Conservation (phyloP, 1,140 invertebrate genomes). For the Drosophila erecta region DNA sequence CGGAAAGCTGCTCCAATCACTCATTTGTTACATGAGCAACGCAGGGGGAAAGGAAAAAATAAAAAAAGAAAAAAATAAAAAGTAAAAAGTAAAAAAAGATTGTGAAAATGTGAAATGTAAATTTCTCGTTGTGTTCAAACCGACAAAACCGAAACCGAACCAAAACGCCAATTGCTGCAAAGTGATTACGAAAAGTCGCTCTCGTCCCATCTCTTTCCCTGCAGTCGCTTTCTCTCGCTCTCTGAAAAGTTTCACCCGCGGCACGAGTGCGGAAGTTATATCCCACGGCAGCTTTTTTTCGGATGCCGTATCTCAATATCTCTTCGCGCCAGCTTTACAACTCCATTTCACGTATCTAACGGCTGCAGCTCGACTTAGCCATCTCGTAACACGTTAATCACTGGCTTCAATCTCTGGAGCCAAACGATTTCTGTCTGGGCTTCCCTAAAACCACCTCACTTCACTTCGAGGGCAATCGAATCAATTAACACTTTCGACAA, state of each 20-base stretch:
- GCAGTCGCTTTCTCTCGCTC: constrained; percentile 37
- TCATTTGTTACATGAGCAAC: constrained; percentile 71
- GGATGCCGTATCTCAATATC: constrained; percentile 42
- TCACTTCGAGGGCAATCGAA: constrained; percentile 52
- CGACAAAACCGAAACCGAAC: constrained; percentile 55
- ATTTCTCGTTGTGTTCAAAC: constrained; percentile 57
- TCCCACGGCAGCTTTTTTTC: constrained; percentile 64
- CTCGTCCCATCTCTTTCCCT: constrained; percentile 17
- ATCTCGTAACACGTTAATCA: constrained; percentile 51
- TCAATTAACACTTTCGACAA: constrained; percentile 79
- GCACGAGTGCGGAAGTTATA: constrained; percentile 81
- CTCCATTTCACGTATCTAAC: constrained; percentile 63
- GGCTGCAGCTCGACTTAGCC: constrained; percentile 33
- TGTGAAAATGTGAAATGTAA: constrained; percentile 82
- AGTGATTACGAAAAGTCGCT: constrained; percentile 78
- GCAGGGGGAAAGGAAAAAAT: neutral
- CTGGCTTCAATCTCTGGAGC: constrained; percentile 21
- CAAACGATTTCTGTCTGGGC: constrained; percentile 4
- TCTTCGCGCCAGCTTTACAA: constrained; percentile 52
- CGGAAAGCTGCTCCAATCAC: constrained; percentile 74
- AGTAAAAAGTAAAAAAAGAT: constrained; percentile 42
- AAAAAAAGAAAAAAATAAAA: neutral
- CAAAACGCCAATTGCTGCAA: constrained; percentile 77
- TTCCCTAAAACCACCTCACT: constrained; percentile 22
- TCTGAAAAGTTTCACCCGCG: constrained; percentile 59